These are phyloP conservation scores for Crotalus viridis DNA, from an alignment of 2,113 vertebrate species.

Conservation along the genomic window DNA sequence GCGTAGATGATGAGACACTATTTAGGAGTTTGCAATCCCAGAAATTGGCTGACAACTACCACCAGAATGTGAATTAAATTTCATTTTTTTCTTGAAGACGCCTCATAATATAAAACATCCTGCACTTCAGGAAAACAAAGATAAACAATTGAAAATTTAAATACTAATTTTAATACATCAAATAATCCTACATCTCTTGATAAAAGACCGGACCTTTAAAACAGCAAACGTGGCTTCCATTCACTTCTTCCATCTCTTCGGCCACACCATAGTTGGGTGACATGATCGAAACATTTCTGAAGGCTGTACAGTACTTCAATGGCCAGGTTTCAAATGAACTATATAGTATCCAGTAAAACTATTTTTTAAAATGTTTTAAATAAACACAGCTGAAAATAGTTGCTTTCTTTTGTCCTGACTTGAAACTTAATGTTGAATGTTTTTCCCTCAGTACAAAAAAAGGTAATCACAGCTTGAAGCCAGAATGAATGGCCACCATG, in stretches of 20 bases:
- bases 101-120: not conserved
- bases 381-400: not conserved
- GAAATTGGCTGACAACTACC: not conserved
- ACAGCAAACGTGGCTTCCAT: not conserved
- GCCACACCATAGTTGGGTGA: not conserved
- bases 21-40: not conserved
- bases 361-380: not conserved
- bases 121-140: not conserved
- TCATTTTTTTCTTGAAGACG: not conserved
- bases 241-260: not conserved
- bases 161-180: slow-evolving; percentile 1
- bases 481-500: slow-evolving; percentile 93
- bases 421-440: not conserved
- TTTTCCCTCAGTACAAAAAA: not conserved
- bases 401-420: not conserved
- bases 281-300: not conserved
- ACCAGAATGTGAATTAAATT: not conserved
- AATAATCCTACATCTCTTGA: not conserved
- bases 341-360: not conserved
- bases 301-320: not conserved
- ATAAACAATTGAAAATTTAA: not conserved
- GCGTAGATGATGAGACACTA: too few species aligned
- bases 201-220: not conserved
- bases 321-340: not conserved
- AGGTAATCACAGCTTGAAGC: slow-evolving; percentile 86